Evolutionary conservation across 2,797 vertebrate species (phyloP), one percentile per base, ranked within the genome.

Genomic region (Carduelis carduelis): DNA sequence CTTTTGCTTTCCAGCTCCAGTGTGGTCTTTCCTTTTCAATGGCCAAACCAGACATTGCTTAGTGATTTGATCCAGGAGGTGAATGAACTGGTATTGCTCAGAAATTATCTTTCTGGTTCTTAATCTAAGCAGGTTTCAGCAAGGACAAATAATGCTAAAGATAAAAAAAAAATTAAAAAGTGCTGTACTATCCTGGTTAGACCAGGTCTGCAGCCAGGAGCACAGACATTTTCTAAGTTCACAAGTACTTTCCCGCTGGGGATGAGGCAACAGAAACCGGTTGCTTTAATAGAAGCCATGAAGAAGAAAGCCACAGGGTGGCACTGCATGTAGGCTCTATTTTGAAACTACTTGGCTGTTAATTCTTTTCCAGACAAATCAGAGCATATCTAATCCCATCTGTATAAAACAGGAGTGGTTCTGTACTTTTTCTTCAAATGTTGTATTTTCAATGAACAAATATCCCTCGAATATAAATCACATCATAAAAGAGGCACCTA

Each of bases 241-340:
- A 59, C 15, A 65, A 75, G 24, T 16, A 83, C 24, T 39, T 43
- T 50, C 39, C 53, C 0, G 0, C 41, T 50, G 47, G 17, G 50
- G 27, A 56, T 14, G 28, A 57, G 39, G 46, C 28, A 83, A 77
- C 30, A 87, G 34, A 44, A 93, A 57, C 4, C 3, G 21, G 9
- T 21, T 69, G 50, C 21, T 57, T 87, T 66, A 71, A 76, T 0
- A 86, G n/a, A 69, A 82, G 66, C 15, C 78, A 57, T 63, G 21
- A 50, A 76, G 87, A 76, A 81, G 64, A 56, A 65, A 89, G 70
- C 89, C 93, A 97, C 92, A 59, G 47, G 97, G 94, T 95, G 95
- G 94, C 96, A 97, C 85, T 93, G 83, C 89, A 95, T 76, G 74
- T 66, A 96, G 83, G 69, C 46, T 69, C 1, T 18, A 66, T 64